These are phyloP conservation scores for Circaetus gallicus DNA, from an alignment of 2,113 vertebrate genomes.

Conservation along the genomic window DNA sequence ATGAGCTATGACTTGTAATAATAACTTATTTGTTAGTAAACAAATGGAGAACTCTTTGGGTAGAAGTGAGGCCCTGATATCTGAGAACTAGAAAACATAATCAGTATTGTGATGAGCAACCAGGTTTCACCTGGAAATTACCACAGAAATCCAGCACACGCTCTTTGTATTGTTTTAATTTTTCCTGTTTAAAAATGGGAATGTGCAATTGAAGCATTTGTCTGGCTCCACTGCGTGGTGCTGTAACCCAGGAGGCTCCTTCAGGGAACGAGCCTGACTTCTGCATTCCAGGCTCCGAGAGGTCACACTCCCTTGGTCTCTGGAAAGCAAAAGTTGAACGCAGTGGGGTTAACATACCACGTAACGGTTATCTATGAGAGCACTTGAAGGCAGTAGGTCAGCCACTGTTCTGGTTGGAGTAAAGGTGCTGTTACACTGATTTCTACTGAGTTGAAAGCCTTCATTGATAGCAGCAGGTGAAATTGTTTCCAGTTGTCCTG, in stretches of 20 bases:
- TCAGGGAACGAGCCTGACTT: background rate
- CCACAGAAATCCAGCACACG: conserved; percentile 45
- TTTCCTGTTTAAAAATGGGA: conserved; percentile 64
- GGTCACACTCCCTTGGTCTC: background rate
- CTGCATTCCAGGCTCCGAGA: background rate
- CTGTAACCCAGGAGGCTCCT: conserved; percentile 1
- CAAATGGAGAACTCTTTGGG: conserved; percentile 55
- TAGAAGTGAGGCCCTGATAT: conserved; percentile 43
- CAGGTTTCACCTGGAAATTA: conserved; percentile 53
- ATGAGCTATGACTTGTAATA: conserved; percentile 90
- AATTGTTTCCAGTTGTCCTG: background rate
- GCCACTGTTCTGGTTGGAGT: background rate
- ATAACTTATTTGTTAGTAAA: conserved; percentile 64
- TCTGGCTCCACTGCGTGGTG: background rate
- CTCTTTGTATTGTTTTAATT: conserved; percentile 44
- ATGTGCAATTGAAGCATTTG: conserved; percentile 40
- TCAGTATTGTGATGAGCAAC: conserved; percentile 62
- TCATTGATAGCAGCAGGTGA: background rate
- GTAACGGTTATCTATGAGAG: background rate
- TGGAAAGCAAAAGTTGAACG: background rate
- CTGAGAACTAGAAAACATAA: conserved; percentile 39
- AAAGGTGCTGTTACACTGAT: background rate
- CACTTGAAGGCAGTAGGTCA: background rate
- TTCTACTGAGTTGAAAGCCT: background rate
- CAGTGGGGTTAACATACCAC: background rate